Evolutionary conservation across 2,888 invertebrate genomes (phyloP).

Genomic region (Melipona beecheii): DNA sequence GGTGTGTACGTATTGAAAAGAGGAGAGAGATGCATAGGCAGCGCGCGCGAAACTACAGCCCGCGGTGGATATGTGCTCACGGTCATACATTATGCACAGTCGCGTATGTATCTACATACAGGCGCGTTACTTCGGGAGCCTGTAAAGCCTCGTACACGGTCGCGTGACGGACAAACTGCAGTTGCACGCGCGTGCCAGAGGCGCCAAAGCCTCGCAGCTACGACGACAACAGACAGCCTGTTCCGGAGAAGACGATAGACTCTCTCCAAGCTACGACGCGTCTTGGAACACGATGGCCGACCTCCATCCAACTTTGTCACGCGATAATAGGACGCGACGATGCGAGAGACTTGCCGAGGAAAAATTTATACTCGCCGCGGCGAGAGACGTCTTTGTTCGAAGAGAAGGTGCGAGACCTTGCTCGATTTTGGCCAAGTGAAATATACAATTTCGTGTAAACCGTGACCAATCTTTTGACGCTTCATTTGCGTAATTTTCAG

Average conservation of each 20-base stretch:
- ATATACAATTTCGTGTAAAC: no score
- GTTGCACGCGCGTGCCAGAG: constrained; percentile 40
- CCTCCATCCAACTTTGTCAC: neutral
- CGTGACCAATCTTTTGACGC: no score
- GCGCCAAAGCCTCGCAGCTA: constrained; percentile 20
- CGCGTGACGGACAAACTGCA: constrained; percentile 50
- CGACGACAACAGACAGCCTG: constrained; percentile 30
- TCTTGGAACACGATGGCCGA: constrained; percentile 9
- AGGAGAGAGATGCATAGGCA: neutral
- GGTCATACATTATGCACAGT: constrained; percentile 44
- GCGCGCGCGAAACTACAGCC: constrained; percentile 30
- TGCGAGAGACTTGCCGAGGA: neutral
- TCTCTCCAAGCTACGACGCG: neutral
- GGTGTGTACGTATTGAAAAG: neutral
- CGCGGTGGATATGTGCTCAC: constrained; percentile 8
- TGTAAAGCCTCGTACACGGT: constrained; percentile 33
- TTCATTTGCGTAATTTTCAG: no score
- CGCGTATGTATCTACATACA: constrained; percentile 10
- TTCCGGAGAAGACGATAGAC: constrained; percentile 11
- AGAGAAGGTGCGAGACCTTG: no score
- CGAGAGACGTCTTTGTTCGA: neutral
- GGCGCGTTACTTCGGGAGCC: constrained; percentile 30
- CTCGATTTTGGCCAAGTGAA: no score
- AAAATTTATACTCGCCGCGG: neutral
- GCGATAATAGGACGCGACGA: neutral